A percentile compares a stretch with the other conserved stretches of the same genome.
Evolutionary conservation across 2,797 vertebrate species (phyloP).

Genomic region (Sebastes baramenuke): DNA sequence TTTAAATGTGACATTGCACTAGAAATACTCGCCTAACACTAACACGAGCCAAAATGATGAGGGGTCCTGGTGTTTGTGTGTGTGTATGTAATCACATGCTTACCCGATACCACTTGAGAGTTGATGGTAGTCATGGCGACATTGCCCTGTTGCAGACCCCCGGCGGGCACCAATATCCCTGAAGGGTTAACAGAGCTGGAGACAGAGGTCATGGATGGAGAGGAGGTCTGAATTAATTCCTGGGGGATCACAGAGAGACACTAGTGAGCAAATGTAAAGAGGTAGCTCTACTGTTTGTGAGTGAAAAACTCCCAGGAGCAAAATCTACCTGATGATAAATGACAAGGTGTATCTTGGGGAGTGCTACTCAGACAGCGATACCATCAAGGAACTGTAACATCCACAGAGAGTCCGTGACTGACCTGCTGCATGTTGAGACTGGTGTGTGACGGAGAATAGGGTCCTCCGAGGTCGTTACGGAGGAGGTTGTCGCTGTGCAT

Average conservation of each 20-base stretch:
- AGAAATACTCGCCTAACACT: background rate
- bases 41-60: background rate
- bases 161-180: conserved; percentile 91
- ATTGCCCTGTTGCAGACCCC: conserved; percentile 89
- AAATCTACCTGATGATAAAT: conserved; percentile 27
- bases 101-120: conserved; percentile 93
- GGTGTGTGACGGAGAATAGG: conserved; percentile 95
- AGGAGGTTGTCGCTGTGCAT: conserved; percentile 99
- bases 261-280: conserved; percentile 54
- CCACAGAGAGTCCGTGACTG: conserved; percentile 41
- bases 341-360: background rate
- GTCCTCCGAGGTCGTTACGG: conserved; percentile 95
- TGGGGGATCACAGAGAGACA: conserved; percentile 80
- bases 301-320: conserved; percentile 5
- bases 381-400: background rate
- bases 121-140: conserved; percentile 94
- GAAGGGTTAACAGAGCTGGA: conserved; percentile 90
- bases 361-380: background rate
- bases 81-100: conserved; percentile 41
- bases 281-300: conserved; percentile 13
- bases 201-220: conserved; percentile 91
- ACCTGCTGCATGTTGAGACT: conserved; percentile 97
- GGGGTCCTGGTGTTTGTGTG: background rate
- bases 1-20: background rate
- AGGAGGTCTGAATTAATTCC: conserved; percentile 96